A percentile compares a stretch with the other conserved stretches of the same genome.
Evolutionary conservation across 2,113 vertebrate species (phyloP).

Genomic region (Pteropus alecto): DNA sequence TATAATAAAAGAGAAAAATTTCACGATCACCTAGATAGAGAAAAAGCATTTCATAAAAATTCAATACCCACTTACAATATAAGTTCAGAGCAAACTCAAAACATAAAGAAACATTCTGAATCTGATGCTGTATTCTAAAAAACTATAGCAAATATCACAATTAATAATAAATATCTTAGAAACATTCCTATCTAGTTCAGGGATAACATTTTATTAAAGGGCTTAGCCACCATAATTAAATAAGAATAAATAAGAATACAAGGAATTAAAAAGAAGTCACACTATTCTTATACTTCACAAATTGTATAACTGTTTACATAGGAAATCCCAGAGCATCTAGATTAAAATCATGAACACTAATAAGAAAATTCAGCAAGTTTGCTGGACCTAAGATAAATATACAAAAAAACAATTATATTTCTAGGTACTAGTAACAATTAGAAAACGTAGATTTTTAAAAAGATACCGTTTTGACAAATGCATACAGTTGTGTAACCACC

Average conservation of each 20-base stretch:
- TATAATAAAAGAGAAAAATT: background rate
- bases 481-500: background rate
- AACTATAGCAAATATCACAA: background rate
- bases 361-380: background rate
- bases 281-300: background rate
- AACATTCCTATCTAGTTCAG: background rate
- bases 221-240: background rate
- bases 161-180: background rate
- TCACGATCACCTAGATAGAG: background rate
- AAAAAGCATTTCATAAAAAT: slow-evolving; percentile 1
- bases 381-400: background rate
- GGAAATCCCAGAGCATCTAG: background rate
- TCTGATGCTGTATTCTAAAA: background rate
- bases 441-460: background rate
- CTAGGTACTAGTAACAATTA: background rate
- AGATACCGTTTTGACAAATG: background rate
- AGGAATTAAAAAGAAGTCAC: background rate
- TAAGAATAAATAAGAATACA: slow-evolving; percentile 1
- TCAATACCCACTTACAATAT: background rate
- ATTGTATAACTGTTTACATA: background rate
- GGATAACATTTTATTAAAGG: background rate
- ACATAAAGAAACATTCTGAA: background rate
- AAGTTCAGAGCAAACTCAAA: background rate
- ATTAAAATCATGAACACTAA: background rate
- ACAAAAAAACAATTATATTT: background rate